phyloP scores from a whole-genome alignment of 1,140 invertebrate genomes.

The Drosophila athabasca region DNA sequence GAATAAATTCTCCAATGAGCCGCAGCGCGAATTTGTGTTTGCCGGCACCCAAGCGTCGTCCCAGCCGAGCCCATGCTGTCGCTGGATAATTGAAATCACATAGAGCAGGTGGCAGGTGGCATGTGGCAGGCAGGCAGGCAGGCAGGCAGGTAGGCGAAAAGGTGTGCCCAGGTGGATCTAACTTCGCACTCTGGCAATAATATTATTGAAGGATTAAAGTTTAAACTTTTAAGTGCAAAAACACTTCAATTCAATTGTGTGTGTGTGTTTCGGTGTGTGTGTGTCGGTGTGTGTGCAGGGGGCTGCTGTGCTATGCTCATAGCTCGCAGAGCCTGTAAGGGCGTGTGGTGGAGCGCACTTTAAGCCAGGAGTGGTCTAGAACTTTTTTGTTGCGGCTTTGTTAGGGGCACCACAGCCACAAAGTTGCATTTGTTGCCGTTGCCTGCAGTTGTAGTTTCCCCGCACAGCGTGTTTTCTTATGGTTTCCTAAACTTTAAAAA shows the following conservation, averaged over 20 bases:
- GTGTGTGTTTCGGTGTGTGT: slow-evolving; percentile 28
- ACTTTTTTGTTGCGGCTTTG: slow-evolving; percentile 63
- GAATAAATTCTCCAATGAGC: slow-evolving; percentile 50
- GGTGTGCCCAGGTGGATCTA: slow-evolving; percentile 42
- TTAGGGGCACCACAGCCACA: slow-evolving; percentile 59
- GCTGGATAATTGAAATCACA: slow-evolving; percentile 57
- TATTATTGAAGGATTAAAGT: slow-evolving; percentile 81
- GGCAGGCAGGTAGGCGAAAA: not conserved
- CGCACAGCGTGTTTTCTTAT: not conserved
- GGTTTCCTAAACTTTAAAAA: too few species aligned
- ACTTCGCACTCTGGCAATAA: slow-evolving; percentile 74
- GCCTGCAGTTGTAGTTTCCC: not conserved
- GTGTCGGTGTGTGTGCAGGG: slow-evolving; percentile 28
- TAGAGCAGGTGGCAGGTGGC: not conserved
- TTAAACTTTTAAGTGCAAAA: slow-evolving; percentile 81
- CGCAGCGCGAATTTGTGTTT: slow-evolving; percentile 24
- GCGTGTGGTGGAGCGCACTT: slow-evolving; percentile 59
- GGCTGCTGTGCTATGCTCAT: slow-evolving; percentile 18
- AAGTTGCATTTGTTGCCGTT: slow-evolving; percentile 48
- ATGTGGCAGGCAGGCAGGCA: not conserved
- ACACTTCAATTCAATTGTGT: slow-evolving; percentile 77
- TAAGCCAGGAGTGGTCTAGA: slow-evolving; percentile 58
- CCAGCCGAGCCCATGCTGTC: slow-evolving; percentile 18
- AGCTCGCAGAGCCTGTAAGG: slow-evolving; percentile 28
- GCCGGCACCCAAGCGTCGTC: not conserved